These are phyloP conservation scores for Takifugu rubripes DNA, from an alignment of 2,797 vertebrate species.

Conservation along the genomic window DNA sequence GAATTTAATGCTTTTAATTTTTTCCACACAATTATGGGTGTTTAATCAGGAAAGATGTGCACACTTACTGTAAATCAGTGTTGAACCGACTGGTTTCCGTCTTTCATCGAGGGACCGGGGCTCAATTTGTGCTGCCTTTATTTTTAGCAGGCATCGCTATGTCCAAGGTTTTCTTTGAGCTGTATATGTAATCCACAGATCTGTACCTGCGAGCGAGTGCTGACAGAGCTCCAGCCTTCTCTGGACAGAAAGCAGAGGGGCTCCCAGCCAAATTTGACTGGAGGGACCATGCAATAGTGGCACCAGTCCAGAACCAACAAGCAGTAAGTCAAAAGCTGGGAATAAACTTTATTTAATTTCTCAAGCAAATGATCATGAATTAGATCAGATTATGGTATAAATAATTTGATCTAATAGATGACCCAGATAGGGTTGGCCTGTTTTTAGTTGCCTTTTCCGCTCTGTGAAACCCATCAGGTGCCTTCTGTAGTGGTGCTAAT, in stretches of 20 bases:
- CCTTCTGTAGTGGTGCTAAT: too few species aligned
- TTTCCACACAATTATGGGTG: not conserved
- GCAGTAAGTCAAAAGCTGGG: constrained; percentile 58
- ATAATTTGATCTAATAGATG: too few species aligned
- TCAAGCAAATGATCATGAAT: too few species aligned
- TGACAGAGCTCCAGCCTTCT: constrained; percentile 68
- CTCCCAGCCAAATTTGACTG: constrained; percentile 86
- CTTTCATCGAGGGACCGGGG: too few species aligned
- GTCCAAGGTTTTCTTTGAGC: constrained; percentile 10
- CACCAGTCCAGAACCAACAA: constrained; percentile 84
- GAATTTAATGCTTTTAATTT: not conserved
- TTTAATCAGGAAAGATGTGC: not conserved
- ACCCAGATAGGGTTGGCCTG: too few species aligned
- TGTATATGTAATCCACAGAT: constrained; percentile 64
- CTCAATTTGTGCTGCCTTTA: too few species aligned
- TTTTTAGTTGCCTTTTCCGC: too few species aligned
- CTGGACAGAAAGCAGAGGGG: constrained; percentile 29
- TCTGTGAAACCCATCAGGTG: too few species aligned
- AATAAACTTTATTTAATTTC: too few species aligned
- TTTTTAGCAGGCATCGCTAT: not conserved
- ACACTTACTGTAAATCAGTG: too few species aligned
- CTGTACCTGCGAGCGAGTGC: constrained; percentile 77
- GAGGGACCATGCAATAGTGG: constrained; percentile 83
- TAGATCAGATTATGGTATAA: too few species aligned
- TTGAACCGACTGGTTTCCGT: not conserved